Base-by-base conservation (phyloP, 2,888 invertebrate genomes). In the Gerris lacustris region DNA sequence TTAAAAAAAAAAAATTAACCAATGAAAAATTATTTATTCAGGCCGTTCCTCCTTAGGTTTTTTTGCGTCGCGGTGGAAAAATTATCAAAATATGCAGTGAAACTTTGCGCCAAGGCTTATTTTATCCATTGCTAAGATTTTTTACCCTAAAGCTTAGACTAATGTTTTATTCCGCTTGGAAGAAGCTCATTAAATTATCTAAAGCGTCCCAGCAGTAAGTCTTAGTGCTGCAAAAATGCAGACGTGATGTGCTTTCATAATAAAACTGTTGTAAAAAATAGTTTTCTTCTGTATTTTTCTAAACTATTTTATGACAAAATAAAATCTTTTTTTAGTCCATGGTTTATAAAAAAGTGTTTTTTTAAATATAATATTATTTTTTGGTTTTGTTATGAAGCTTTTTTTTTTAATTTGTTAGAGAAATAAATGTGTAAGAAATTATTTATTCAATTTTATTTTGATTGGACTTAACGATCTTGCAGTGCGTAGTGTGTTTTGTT, bases 11-110 rank as follows among this genome's bases (percentile, higher is more conserved):
- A 9, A 55, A 55, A 55, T 4, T 4, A 55, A 55, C 2, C 2
- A 55, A 55, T 55, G 55, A 55, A 55, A 55, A 55, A 55, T 55
- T 55, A 55, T 55, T 55, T 55, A 55, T 55, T 55, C 55, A 55
- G 55, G 55, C 31, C 31, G 31, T 31, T 31, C 31, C 31, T 55
- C 15, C 55, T 9, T 15, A 55, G 9, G 15, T 55, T 55, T 55
- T 55, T 55, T 55, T 15, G 9, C 15, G 15, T 55, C 55, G 31
- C 31, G 31, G 31, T 55, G 15, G 55, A 55, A 55, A 47, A 11
- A 55, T 55, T 55, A 55, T 55, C 55, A 11, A 55, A 15, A 15
- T 55, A 55, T 55, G 55, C 55, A 55, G 55, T 55, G 15, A 55
- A 55, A 15, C 55, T 2, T 55, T 55, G 55, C 55, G 15, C 11